These are phyloP conservation scores for Tarsius wallacei DNA, from an alignment of 2,797 vertebrate species.

Conservation along the genomic window DNA sequence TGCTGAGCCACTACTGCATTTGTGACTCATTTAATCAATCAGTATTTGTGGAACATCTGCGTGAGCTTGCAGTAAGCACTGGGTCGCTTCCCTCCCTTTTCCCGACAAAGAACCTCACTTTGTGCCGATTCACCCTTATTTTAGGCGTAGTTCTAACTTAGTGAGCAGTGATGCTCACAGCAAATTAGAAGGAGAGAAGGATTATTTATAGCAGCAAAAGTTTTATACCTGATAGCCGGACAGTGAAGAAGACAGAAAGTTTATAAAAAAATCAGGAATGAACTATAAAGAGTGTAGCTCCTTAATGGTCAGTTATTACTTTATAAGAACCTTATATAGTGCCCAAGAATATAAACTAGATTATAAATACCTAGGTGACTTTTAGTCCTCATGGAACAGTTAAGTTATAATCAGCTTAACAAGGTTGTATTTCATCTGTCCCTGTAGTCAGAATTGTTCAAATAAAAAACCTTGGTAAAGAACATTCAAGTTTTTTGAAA, in stretches of 20 bases:
- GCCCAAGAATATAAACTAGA: neutral
- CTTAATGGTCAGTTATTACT: neutral
- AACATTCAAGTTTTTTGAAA: neutral
- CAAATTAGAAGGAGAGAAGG: neutral
- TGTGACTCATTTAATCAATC: neutral
- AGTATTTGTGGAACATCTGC: neutral
- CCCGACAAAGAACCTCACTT: neutral
- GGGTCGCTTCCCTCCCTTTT: neutral
- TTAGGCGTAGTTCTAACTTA: neutral
- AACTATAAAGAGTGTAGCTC: neutral
- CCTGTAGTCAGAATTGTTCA: neutral
- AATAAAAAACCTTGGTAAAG: neutral
- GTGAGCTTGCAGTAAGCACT: neutral
- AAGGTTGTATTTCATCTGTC: neutral
- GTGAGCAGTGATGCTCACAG: neutral
- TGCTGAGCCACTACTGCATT: neutral
- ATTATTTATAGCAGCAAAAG: constrained; percentile 29
- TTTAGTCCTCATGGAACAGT: neutral
- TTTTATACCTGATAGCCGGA: neutral
- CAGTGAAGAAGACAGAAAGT: neutral
- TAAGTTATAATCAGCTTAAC: neutral
- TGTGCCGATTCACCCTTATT: neutral
- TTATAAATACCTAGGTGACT: neutral
- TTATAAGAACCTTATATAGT: neutral
- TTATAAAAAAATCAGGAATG: neutral